Evolutionary conservation across 1,140 invertebrate species (phyloP), one percentile per base, ranked within the genome.

Genomic region (Diachasma alloeum): DNA sequence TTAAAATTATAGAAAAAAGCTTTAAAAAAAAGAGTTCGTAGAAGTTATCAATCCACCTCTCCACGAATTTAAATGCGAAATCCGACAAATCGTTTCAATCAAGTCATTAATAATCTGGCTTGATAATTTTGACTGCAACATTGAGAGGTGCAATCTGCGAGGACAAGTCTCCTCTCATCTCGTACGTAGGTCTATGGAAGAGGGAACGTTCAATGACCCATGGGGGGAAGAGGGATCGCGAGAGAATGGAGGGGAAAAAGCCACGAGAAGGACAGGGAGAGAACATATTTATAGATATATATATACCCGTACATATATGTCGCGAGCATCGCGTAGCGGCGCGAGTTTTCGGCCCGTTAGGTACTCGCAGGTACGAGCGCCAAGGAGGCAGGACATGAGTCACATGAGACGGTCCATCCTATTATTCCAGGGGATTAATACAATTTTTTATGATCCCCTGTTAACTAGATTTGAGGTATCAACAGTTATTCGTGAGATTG

Each of bases 161-260:
- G 9, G 10, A 53, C 48, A 53, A 53, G 10, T 39, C 66, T 37
- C 36, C 36, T 68, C 66, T 37, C 36, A 68, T 68, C 66, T 68
- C 36, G 3, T 68, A 68, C 5, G 31, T 26, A n/a, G 31, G 36
- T 39, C 24, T 17, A 39, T 37, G n/a, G 26, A 37, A 39, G 26
- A 68, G 36, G 15, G 36, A 37, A 68, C 66, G 66, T 68, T 68
- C 66, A 68, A 68, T 68, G 66, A 68, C 66, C 66, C 36, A 19
- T 68, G n/a, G 48, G 59, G 9, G 1, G 59, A 24, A 26, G 59
- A 63, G 24, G 59, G 24, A 63, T 63, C 59, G 59, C 26, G 59
- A 6, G 24, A 31, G 59, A 26, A 31, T 26, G 24, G 59, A 15
- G 59, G 24, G 59, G 11, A 26, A 26, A 26, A 63, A 63, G 10